Conservation (phyloP, 2,888 invertebrate species). For the Eupeodes latifasciatus region DNA sequence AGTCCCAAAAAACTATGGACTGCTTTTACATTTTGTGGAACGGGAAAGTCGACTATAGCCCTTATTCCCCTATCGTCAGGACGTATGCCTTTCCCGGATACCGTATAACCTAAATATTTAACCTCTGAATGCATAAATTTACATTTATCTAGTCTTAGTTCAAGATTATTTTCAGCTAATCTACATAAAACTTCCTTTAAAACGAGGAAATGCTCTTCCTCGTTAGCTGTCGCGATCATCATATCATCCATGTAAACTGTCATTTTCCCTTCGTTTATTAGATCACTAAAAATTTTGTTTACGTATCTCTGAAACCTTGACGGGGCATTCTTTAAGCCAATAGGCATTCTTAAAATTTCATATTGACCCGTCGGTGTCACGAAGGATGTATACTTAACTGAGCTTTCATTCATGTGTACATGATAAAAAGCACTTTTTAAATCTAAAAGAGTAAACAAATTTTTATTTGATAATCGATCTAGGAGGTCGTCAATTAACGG, state of each 20-base stretch:
- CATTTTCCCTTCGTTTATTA: background rate
- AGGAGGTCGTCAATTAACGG: background rate
- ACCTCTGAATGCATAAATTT: background rate
- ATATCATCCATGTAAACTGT: background rate
- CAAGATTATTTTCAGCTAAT: constrained; percentile 7
- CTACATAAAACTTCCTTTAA: constrained; percentile 9
- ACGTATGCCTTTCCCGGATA: constrained; percentile 5
- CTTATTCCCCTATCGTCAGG: constrained; percentile 19
- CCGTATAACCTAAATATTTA: too few relatives aligned
- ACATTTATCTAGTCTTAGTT: constrained; percentile 17
- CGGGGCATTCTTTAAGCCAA: background rate
- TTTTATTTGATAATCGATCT: constrained; percentile 3
- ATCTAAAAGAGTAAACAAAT: background rate
- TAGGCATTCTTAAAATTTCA: background rate
- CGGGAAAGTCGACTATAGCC: background rate
- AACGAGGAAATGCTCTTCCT: background rate
- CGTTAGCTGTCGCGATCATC: background rate
- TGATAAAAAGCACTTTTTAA: constrained; percentile 8
- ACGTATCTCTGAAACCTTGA: background rate
- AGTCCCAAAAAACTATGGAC: constrained; percentile 59
- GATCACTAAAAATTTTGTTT: constrained; percentile 1
- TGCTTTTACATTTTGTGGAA: background rate
- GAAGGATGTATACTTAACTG: constrained; percentile 4
- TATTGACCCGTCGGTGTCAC: constrained; percentile 10
- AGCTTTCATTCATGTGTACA: background rate